Evolutionary conservation across 2,888 invertebrate genomes (phyloP), one percentile per base, ranked within the genome.

Genomic region (Meganola albula): DNA sequence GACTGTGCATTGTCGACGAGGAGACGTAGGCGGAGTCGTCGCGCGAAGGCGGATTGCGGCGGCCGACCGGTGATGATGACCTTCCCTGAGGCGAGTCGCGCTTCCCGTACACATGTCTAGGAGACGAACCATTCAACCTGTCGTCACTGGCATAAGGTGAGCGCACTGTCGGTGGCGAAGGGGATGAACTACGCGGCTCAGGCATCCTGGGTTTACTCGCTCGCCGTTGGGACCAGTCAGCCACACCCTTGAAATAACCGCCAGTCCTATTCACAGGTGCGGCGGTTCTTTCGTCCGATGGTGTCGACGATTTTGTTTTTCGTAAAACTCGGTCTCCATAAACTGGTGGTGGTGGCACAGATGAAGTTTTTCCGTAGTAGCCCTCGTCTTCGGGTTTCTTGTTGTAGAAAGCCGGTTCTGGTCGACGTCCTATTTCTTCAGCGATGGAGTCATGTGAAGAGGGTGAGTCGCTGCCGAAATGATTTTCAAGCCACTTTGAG

Each of bases 401-500:
- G 12, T 36, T 34, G 66, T 93, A 95, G 69, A 91, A 94, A 42
- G 90, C 90, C 26, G 92, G 91, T 50, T 92, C 92, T 6, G 64
- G 87, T 44, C 69, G 77, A 47, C 88, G 90, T 46, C 83, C 91
- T 58, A 87, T 90, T 48, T 91, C 91, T 44, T 89, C 89, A 5
- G 91, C 89, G 31, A 90, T 83, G 7, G 92, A 92, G 48, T 90
- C 90, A 51, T 90, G 90, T 0, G 94, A 93, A 0, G 93, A 93
- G 8, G 91, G 89, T 1, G 94, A 94, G 44, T 94, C 94, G 66
- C 93, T 94, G 29, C 96, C 96, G 64, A 96, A 96, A 71, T 96
- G 96, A 61, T 93, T 93, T 62, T 95, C 95, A 31, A 96, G 87
- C 96, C 96, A 96, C 78, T 95, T 95, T 44, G 93, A 94, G 0